Base-by-base conservation (phyloP, 2,113 vertebrate species). In the Cisticola juncidis region DNA sequence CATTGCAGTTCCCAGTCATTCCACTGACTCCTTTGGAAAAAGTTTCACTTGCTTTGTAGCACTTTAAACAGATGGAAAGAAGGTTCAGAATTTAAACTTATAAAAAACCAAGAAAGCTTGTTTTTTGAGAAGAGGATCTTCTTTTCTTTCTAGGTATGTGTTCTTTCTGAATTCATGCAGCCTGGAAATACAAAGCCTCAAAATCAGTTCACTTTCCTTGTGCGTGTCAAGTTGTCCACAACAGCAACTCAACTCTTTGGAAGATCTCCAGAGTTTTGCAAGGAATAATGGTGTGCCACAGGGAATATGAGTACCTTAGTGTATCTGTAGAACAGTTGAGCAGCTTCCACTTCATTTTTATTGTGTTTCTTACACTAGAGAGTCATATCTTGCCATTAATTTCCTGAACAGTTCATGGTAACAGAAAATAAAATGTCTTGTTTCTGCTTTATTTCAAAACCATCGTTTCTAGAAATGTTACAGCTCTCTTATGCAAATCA, bases 171-270 rank as follows among this genome's bases (percentile, higher is more conserved):
- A 98, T 93, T 96, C 98, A 62, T 98, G 98, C 86, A 88, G 88
- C 62, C 81, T 96, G 93, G 96, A 98, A 74, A 89, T 80, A 44
- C 88, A 86, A 72, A 97, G 95, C 29, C 38, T 66, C 58, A 81
- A 81, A 92, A 91, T 95, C 20, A 71, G 79, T 88, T 97, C 98
- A 79, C 65, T 95, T 44, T 91, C 97, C 81, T 95, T 98, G 86
- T 98, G 98, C 0, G 98, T 98, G 35, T 97, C 98, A 91, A 95
- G 96, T 70, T 98, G 98, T 95, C 98, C 98, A 9, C 98, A 98
- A 80, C 96, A 98, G 86, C 96, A 98, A 21, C 97, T 98, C 53
- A 82, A 95, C 64, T 98, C 97, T 42, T 95, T 98, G 73, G 97
- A 98, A 91, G 98, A 98, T 17, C 65, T 98, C 57, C 98, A 98